Base-by-base conservation (phyloP, 1,140 invertebrate genomes). In the Sminthurinus signatus region DNA sequence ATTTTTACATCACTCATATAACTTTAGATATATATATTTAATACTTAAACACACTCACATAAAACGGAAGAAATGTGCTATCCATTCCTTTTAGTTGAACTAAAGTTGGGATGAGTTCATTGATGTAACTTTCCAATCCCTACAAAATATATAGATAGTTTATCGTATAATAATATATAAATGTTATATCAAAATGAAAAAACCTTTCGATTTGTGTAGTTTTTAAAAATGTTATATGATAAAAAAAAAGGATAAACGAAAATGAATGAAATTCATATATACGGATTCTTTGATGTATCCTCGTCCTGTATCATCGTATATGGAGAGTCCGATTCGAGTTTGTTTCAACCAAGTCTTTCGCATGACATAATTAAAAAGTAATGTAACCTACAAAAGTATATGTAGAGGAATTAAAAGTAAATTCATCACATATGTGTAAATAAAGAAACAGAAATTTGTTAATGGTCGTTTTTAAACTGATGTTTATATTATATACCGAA, bases 281-380 rank as follows among this genome's bases (percentile, higher is more conserved):
- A 90, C 89, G 68, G 84, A 81, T 81, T 96, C 93, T 68, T 87
- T 85, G 0, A 97, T 80, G 77, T 89, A 96, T 19, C 95, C 94
- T 73, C 93, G 88, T 0, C 94, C 95, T 17, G 87, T 86, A 5
- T 88, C 86, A 80, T 98, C 95, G 76, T 96, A 97, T 5, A 96
- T 78, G 0, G 92, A 94, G 5, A 97, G 79, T 0, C 91, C 91
- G 67, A 97, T 92, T 73, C 93, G 80, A 1, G 92, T 96, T 76
- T 97, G 93, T 73, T 91, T 87, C 8, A 95, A 77, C 92, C 93
- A 96, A 3, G 93, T 88, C 77, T 95, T 91, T 21, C 90, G 81
- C 91, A 97, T 96, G 0, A 93, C 86, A 76, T 96, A 97, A 73
- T 96, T 96, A 75, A 96, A 96, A 46, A 97, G 81, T 10, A 89